Base-by-base conservation (phyloP, 2,888 invertebrate genomes). In the Chrysomela aeneicollis region DNA sequence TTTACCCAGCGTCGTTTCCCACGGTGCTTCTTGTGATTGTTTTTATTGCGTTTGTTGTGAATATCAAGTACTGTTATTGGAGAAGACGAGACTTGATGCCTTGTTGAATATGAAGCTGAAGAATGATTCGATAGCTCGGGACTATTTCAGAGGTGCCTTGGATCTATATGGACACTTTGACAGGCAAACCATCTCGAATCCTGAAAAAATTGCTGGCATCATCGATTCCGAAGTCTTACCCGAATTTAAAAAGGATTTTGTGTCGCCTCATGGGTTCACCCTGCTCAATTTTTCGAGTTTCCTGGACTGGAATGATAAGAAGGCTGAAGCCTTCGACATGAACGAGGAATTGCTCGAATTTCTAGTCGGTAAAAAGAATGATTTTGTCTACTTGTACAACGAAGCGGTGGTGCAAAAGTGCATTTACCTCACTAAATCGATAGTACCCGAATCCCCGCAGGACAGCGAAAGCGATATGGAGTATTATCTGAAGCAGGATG, bases 1-100 rank as follows among this genome's bases (percentile, higher is more conserved):
- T 26, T 47, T 69, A 19, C 77, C 78, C 2, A 15, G 51, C 10
- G 75, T 76, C 54, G n/a, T 74, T 3, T 49, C 60, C 1, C 79
- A 79, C 49, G 17, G 67, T 1, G 51, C 62, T 3, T 22, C 46
- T 18, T 79, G 79, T 47, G 53, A 67, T 5, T 79, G 79, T 59
- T 76, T 73, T 54, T 75, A 71, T 32, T 79, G 79, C 59, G 52
- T 65, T 5, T 76, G 71, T 50, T 32, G 71, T 5, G 77, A 78
- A 62, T 78, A 76, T 54, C 76, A 78, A 53, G 67, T 67, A 17
- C 61, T 76, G 1, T 66, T 76, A 17, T 60, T 79, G 47, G 70
- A 72, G 17, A 68, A 71, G 49, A 61, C 66, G 15, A 66, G 71
- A 61, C 68, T 78, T 32, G 73, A 75, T 50, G 75, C 76, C n/a